Percentiles rank a stretch among this genome's conserved stretches.
Evolutionary conservation across 2,113 vertebrate species (phyloP).

Genomic region (Tursiops truncatus): DNA sequence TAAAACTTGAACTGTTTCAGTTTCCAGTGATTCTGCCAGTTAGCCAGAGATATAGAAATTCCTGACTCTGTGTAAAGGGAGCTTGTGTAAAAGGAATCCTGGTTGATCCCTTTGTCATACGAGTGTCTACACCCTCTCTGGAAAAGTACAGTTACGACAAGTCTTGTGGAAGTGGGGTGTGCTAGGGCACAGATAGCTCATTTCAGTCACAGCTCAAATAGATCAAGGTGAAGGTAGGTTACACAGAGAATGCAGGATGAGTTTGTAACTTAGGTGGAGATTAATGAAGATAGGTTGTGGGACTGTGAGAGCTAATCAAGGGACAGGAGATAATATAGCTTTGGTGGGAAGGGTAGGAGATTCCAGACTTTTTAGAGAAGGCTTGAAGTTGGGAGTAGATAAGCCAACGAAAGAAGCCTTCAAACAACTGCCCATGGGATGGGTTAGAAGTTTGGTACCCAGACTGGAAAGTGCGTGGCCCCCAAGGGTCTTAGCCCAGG

Average conservation of each 20-base stretch:
- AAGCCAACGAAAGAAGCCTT: neutral
- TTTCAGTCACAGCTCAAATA: neutral
- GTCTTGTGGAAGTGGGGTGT: neutral
- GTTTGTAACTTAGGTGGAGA: neutral
- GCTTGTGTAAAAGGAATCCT: neutral
- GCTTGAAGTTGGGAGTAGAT: neutral
- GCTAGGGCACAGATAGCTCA: too few species aligned
- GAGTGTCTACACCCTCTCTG: neutral
- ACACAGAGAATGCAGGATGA: neutral
- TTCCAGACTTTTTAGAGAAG: neutral
- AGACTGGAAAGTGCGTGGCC: too few species aligned
- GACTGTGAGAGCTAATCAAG: neutral
- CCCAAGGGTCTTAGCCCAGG: neutral
- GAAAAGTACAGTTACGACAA: neutral
- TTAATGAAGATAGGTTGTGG: neutral
- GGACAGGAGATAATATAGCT: neutral
- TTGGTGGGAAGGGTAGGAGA: neutral
- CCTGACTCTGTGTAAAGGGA: neutral
- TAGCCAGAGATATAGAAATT: neutral
- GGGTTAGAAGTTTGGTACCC: neutral
- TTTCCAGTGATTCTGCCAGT: neutral
- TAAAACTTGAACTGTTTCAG: neutral
- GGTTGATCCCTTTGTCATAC: neutral
- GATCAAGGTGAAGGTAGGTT: neutral
- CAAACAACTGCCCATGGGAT: too few species aligned